These are phyloP conservation scores for Drosophila nr. fundita DNA, from an alignment of 2,888 invertebrate species.

Conservation along the genomic window DNA sequence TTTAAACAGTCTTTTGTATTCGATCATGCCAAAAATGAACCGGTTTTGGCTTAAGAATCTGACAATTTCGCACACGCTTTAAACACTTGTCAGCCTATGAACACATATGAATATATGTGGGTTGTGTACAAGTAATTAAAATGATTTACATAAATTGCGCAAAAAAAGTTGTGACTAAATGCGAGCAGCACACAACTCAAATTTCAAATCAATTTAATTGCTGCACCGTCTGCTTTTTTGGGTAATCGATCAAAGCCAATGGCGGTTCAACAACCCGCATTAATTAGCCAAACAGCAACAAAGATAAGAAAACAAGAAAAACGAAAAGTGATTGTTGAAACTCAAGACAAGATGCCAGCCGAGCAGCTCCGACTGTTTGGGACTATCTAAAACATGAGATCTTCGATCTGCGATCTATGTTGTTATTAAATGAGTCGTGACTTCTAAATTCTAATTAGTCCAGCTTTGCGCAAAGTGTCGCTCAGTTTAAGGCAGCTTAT, in stretches of 20 bases:
- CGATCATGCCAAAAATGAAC: constrained; percentile 22
- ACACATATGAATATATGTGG: constrained; percentile 9
- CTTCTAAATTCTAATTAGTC: constrained; percentile 57
- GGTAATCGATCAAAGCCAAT: constrained; percentile 62
- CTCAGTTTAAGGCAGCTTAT: constrained; percentile 31
- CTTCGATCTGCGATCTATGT: constrained; percentile 14
- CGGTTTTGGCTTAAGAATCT: constrained; percentile 31
- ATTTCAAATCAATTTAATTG: constrained; percentile 46
- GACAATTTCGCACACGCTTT: constrained; percentile 38
- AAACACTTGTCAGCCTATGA: constrained; percentile 30
- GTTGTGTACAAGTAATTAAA: constrained; percentile 53
- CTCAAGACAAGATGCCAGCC: constrained; percentile 18
- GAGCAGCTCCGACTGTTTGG: constrained; percentile 1
- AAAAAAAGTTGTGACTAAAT: constrained; percentile 44
- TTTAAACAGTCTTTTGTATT: constrained; percentile 14
- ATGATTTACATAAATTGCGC: constrained; percentile 54
- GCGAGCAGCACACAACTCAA: constrained; percentile 49
- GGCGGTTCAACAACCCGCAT: constrained; percentile 75
- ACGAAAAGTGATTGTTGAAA: constrained; percentile 69
- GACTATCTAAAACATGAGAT: constrained; percentile 4
- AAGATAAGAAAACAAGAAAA: constrained; percentile 44
- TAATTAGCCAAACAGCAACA: constrained; percentile 38
- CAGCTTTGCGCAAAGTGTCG: constrained; percentile 44
- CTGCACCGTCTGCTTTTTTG: constrained; percentile 34
- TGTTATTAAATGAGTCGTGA: constrained; percentile 37